A percentile compares a stretch with the other conserved stretches of the same genome.
Conservation (phyloP, 1,140 invertebrate species). For the Lepidostoma basale region DNA sequence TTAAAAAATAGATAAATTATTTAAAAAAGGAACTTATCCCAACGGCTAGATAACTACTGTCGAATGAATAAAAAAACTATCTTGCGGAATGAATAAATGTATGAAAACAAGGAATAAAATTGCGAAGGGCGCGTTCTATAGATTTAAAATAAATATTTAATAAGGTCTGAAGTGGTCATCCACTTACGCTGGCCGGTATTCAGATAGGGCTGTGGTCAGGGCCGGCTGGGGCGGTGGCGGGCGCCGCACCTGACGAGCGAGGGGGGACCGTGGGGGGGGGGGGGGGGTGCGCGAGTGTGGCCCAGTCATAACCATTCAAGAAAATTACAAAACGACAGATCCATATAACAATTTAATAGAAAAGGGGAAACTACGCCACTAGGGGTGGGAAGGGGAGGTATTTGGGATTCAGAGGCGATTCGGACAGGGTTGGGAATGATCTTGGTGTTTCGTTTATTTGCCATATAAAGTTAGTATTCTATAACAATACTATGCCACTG, state of each 20-base stretch:
- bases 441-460: no score
- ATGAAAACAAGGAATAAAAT: no score
- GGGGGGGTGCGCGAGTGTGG: constrained; percentile 1
- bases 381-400: no score
- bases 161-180: constrained; percentile 21
- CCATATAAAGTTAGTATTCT: no score
- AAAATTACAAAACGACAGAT: constrained; percentile 47
- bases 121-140: background rate
- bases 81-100: no score
- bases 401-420: no score
- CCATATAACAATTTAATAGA: constrained; percentile 47
- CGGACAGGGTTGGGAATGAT: no score
- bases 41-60: background rate
- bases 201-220: constrained; percentile 15
- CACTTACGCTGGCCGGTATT: constrained; percentile 12
- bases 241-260: constrained; percentile 37
- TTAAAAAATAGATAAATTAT: background rate
- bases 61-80: no score
- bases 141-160: constrained; percentile 20
- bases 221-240: constrained; percentile 1
- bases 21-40: no score
- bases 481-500: no score
- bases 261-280: constrained; percentile 27
- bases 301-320: constrained; percentile 45
- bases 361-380: constrained; percentile 29